Percentiles rank a stretch among this genome's conserved stretches.
These are phyloP conservation scores for Xanthia icteritia DNA, from an alignment of 2,888 invertebrate species.

Conservation along the genomic window DNA sequence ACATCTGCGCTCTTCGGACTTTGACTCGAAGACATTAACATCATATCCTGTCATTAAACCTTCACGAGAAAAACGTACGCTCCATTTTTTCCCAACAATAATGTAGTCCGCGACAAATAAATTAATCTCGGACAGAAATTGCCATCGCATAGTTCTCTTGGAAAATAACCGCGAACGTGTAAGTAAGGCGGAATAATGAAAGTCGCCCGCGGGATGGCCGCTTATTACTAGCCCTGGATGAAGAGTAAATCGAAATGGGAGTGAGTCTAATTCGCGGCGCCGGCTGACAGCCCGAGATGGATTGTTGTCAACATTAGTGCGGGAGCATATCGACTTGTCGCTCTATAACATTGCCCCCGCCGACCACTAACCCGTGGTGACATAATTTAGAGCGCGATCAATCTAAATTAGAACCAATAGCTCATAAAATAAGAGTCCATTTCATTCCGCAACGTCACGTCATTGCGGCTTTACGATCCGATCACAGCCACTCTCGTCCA, in stretches of 20 bases:
- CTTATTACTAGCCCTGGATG: constrained; percentile 80
- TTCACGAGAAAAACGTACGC: constrained; percentile 78
- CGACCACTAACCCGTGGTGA: constrained; percentile 50
- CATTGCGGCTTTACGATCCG: constrained; percentile 76
- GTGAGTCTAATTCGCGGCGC: constrained; percentile 88
- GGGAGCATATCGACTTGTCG: constrained; percentile 88
- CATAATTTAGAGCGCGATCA: constrained; percentile 58
- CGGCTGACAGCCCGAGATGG: constrained; percentile 88
- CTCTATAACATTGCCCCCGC: constrained; percentile 73
- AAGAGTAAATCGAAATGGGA: constrained; percentile 89
- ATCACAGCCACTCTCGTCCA: constrained; percentile 79
- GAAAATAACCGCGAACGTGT: constrained; percentile 69
- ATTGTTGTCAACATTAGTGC: constrained; percentile 90
- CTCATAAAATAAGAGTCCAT: constrained; percentile 76
- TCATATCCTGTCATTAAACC: constrained; percentile 88
- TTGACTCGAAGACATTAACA: constrained; percentile 80
- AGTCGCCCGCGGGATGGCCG: constrained; percentile 74
- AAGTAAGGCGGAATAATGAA: constrained; percentile 76
- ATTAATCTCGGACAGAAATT: constrained; percentile 84
- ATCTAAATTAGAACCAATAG: constrained; percentile 69
- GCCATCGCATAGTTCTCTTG: constrained; percentile 77
- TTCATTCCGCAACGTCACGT: constrained; percentile 67
- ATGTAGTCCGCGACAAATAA: constrained; percentile 81
- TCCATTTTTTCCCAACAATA: constrained; percentile 79
- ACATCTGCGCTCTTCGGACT: constrained; percentile 83